Evolutionary conservation across 2,888 invertebrate genomes (phyloP).

Genomic region (Chirona hameri): DNA sequence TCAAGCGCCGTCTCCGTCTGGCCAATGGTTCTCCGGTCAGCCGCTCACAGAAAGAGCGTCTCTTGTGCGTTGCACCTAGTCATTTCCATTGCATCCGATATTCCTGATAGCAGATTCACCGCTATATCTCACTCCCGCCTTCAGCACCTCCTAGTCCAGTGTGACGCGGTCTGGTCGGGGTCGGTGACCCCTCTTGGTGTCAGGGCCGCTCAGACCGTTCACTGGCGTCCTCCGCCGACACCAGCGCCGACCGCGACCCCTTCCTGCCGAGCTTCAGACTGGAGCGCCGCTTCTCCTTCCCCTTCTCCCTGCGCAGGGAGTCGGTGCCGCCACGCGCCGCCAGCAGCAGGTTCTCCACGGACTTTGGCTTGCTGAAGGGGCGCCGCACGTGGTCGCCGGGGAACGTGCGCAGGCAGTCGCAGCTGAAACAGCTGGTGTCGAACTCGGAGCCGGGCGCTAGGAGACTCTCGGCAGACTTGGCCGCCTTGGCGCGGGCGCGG

Average conservation of each 20-base stretch:
- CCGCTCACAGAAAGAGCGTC: no score
- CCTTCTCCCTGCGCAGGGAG: not conserved
- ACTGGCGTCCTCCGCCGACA: not conserved
- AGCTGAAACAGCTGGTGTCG: conserved; percentile 25
- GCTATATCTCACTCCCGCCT: no score
- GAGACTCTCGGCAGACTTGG: conserved; percentile 26
- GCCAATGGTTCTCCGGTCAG: no score
- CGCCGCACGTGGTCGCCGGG: not conserved
- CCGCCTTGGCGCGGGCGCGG: conserved; percentile 7
- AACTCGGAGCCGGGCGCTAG: conserved; percentile 9
- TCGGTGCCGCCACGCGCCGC: not conserved
- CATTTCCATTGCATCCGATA: no score
- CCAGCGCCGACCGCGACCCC: conserved; percentile 3
- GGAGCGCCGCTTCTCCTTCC: not conserved
- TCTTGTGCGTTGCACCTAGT: no score
- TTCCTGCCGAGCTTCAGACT: not conserved
- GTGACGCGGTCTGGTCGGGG: no score
- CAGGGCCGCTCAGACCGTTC: not conserved
- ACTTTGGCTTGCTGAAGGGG: not conserved
- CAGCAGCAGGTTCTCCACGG: conserved; percentile 26
- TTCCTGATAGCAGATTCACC: no score
- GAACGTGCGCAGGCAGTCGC: not conserved
- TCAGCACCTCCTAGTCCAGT: not conserved
- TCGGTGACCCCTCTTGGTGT: not conserved
- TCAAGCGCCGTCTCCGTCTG: no score